phyloP scores from a whole-genome alignment of 2,797 vertebrate species.

The Oryzias sinensis region DNA sequence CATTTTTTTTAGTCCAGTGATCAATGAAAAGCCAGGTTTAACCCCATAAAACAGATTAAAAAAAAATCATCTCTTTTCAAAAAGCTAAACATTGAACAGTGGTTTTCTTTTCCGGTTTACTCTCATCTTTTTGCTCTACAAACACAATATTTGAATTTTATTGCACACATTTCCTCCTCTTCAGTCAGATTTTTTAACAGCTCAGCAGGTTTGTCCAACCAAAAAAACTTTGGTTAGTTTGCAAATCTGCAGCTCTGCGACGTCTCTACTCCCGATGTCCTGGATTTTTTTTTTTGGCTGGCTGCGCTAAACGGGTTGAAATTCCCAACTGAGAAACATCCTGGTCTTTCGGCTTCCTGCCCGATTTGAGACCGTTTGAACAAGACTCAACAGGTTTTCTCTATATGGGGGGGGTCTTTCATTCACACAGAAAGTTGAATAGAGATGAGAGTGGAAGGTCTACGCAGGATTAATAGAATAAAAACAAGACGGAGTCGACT shows the following conservation, averaged over 20 bases:
- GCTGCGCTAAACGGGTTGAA: neutral
- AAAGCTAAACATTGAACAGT: too few species aligned
- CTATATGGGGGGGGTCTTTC: neutral
- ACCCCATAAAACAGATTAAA: too few species aligned
- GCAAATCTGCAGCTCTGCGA: constrained; percentile 16
- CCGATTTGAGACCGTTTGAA: neutral
- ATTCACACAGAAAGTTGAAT: neutral
- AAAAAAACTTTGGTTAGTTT: constrained; percentile 39
- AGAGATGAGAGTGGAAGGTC: too few species aligned
- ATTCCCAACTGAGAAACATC: neutral
- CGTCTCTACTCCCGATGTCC: neutral
- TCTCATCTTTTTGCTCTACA: neutral
- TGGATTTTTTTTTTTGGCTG: constrained; percentile 11
- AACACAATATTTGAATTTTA: constrained; percentile 39
- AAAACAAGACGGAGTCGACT: neutral
- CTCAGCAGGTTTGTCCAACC: constrained; percentile 46
- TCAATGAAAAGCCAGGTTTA: too few species aligned
- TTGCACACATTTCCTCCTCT: constrained; percentile 36
- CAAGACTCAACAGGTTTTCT: neutral
- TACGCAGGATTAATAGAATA: neutral
- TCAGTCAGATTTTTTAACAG: constrained; percentile 41
- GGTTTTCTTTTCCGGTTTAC: too few species aligned
- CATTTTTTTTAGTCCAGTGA: too few species aligned
- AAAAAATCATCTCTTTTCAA: too few species aligned
- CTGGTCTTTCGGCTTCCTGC: neutral